A percentile compares a stretch with the other conserved stretches of the same genome.
Evolutionary conservation across 2,797 vertebrate genomes (phyloP).

Genomic region (Platalea minor): DNA sequence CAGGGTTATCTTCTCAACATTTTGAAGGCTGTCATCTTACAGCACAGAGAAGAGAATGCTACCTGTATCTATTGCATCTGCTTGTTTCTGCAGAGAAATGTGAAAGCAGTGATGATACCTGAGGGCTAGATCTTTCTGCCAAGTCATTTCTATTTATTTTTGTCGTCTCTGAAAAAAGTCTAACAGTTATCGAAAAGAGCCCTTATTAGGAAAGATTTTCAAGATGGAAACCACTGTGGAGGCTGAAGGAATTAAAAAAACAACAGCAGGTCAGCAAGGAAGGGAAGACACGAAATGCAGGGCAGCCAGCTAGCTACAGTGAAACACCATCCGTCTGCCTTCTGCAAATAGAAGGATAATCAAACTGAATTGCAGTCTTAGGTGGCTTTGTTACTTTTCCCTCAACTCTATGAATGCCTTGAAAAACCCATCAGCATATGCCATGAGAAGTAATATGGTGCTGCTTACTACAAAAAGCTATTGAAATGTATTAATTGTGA

Average conservation of each 20-base stretch:
- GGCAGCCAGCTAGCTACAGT: background rate
- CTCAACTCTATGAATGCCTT: background rate
- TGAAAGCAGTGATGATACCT: background rate
- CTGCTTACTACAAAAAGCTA: background rate
- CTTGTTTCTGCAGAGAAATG: background rate
- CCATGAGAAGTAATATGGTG: background rate
- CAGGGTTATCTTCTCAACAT: background rate
- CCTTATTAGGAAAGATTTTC: background rate
- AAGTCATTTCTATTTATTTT: background rate
- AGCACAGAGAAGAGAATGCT: background rate
- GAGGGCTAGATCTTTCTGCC: background rate
- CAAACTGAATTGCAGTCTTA: background rate
- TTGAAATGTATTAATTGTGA: background rate
- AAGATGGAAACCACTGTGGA: background rate
- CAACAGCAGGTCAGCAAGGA: background rate
- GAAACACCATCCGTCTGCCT: background rate
- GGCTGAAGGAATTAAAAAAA: background rate
- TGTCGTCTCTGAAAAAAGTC: background rate
- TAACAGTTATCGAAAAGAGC: background rate
- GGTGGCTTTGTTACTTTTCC: background rate
- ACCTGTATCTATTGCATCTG: background rate
- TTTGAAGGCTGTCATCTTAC: background rate
- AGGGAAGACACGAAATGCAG: background rate
- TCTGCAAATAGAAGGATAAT: background rate
- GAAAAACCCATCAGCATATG: background rate